Evolutionary conservation across 2,113 vertebrate genomes (phyloP).

Genomic region (Hemichromis elongatus): DNA sequence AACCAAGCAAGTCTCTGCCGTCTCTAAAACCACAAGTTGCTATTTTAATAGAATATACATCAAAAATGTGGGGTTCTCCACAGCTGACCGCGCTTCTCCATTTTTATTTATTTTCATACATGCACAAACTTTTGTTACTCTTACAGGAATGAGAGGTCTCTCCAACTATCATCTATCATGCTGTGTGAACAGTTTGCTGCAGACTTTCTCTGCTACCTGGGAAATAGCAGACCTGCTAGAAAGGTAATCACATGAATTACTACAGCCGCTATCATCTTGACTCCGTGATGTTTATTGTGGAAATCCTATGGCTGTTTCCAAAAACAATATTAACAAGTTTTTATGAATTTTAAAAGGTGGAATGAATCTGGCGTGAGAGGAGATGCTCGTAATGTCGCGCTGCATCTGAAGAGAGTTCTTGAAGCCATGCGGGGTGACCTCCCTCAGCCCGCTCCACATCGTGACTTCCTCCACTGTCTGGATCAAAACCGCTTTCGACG

Average conservation of each 20-base stretch:
- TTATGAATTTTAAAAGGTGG: slow-evolving; percentile 52
- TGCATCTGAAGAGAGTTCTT: slow-evolving; percentile 54
- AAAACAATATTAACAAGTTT: not conserved
- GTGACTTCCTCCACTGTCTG: slow-evolving; percentile 57
- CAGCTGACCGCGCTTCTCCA: not conserved
- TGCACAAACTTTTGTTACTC: not conserved
- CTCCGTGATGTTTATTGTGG: not conserved
- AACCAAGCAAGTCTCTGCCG: not conserved
- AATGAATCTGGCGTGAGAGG: not conserved
- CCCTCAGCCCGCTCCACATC: slow-evolving; percentile 22
- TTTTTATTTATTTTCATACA: not conserved
- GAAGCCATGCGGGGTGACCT: slow-evolving; percentile 33
- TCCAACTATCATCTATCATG: slow-evolving; percentile 62
- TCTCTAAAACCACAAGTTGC: not conserved
- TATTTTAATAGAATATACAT: not conserved
- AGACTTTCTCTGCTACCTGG: slow-evolving; percentile 65
- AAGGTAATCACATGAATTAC: slow-evolving; percentile 34
- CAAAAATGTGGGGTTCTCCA: not conserved
- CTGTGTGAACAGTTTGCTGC: slow-evolving; percentile 71
- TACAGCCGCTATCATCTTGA: not conserved
- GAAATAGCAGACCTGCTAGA: slow-evolving; percentile 55
- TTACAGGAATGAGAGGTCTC: slow-evolving; percentile 63
- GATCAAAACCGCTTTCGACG: slow-evolving; percentile 51
- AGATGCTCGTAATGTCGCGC: slow-evolving; percentile 16
- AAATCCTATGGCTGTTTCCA: not conserved